phyloP scores from a whole-genome alignment of 2,113 vertebrate genomes.

The Maccullochella peelii region DNA sequence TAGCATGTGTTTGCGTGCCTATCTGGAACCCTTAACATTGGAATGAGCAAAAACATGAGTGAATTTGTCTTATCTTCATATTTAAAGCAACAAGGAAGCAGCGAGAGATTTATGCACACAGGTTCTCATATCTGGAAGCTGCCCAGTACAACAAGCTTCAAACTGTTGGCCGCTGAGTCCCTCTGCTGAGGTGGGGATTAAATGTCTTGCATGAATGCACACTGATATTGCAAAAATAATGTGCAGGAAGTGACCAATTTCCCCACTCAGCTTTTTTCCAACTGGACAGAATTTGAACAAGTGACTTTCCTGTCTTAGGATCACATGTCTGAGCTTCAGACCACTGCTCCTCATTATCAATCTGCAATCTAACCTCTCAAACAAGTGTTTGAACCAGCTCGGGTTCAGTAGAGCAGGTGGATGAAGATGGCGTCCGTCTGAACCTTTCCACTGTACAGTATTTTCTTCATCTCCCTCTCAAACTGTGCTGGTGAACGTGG shows the following conservation, averaged over 20 bases:
- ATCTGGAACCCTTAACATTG: neutral
- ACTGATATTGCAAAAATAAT: slow-evolving; percentile 46
- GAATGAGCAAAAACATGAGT: slow-evolving; percentile 16
- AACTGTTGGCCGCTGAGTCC: slow-evolving; percentile 36
- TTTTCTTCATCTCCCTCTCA: slow-evolving; percentile 1
- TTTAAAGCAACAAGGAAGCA: slow-evolving; percentile 37
- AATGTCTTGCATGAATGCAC: slow-evolving; percentile 68
- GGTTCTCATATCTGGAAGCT: slow-evolving; percentile 27
- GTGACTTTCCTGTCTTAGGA: neutral
- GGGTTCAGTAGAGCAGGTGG: slow-evolving; percentile 5
- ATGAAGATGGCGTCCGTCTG: neutral
- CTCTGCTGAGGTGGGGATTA: slow-evolving; percentile 65
- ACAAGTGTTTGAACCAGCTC: neutral
- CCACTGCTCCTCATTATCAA: slow-evolving; percentile 20
- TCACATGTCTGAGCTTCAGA: slow-evolving; percentile 25
- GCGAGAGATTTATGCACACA: slow-evolving; percentile 29
- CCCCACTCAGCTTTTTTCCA: slow-evolving; percentile 41
- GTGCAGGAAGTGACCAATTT: slow-evolving; percentile 50
- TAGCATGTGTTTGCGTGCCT: neutral
- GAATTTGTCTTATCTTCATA: slow-evolving; percentile 27
- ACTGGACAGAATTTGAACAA: slow-evolving; percentile 16
- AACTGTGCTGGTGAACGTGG: slow-evolving; percentile 9
- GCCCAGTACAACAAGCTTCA: slow-evolving; percentile 32
- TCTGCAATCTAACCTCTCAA: slow-evolving; percentile 6
- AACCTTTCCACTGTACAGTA: neutral